phyloP scores from a whole-genome alignment of 2,888 invertebrate genomes.

The Muschampia plurimacula region DNA sequence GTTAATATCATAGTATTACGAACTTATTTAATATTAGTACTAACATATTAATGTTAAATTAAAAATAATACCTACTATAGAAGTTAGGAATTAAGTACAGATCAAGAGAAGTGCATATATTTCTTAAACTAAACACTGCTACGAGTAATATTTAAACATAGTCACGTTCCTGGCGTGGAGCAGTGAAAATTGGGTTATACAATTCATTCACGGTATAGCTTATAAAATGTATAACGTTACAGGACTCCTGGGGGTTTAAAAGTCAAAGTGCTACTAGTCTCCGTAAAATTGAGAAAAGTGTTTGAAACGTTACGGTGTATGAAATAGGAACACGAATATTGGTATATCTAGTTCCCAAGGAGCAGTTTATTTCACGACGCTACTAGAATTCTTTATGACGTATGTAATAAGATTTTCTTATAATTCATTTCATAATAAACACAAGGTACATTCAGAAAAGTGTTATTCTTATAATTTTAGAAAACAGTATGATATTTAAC shows the following conservation, averaged over 20 bases:
- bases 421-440: neutral
- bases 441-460: neutral
- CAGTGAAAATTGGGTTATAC: slow-evolving; percentile 23
- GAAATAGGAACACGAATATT: slow-evolving; percentile 8
- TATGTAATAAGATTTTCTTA: neutral
- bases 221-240: slow-evolving; percentile 26
- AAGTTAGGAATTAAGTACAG: neutral
- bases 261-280: slow-evolving; percentile 25
- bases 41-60: too few relatives aligned
- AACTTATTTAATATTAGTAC: too few relatives aligned
- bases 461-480: too few relatives aligned
- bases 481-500: too few relatives aligned
- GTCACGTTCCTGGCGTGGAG: slow-evolving; percentile 8
- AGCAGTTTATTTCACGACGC: slow-evolving; percentile 8
- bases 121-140: neutral
- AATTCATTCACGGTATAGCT: slow-evolving; percentile 25
- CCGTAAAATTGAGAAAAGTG: slow-evolving; percentile 29
- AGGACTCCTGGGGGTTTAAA: slow-evolving; percentile 20
- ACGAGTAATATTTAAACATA: slow-evolving; percentile 6
- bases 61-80: neutral
- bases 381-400: neutral
- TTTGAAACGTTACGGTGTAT: slow-evolving; percentile 11
- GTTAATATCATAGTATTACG: too few relatives aligned
- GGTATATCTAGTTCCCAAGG: neutral
- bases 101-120: neutral